These are phyloP conservation scores for Ceratina australensis DNA, from an alignment of 1,140 invertebrate species.

Conservation along the genomic window DNA sequence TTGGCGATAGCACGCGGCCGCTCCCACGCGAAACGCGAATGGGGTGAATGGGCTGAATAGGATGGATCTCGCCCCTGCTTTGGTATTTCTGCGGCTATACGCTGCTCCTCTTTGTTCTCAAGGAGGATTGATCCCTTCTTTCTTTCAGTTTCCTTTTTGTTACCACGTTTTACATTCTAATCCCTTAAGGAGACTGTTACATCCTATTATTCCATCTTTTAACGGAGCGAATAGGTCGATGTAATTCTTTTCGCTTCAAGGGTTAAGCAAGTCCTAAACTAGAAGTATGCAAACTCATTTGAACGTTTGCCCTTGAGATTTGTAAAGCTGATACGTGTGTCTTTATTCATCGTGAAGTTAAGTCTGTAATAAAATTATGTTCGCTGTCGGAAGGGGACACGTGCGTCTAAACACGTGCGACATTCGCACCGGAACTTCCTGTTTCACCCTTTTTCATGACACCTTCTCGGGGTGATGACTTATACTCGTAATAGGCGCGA, in stretches of 20 bases:
- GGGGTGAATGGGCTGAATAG: conserved; percentile 12
- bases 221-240: no score
- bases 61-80: background rate
- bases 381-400: background rate
- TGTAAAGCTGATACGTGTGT: no score
- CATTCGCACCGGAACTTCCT: conserved; percentile 8
- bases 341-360: no score
- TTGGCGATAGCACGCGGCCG: conserved; percentile 67
- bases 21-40: conserved; percentile 63
- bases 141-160: background rate
- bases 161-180: background rate
- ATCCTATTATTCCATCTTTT: no score
- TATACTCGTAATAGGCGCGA: conserved; percentile 53
- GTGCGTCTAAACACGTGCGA: conserved; percentile 33
- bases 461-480: conserved; percentile 56
- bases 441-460: conserved; percentile 45
- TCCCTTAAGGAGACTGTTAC: background rate
- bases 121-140: background rate
- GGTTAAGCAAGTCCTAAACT: no score
- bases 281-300: no score
- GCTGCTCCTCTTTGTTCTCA: background rate
- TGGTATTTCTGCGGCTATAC: background rate
- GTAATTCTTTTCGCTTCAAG: no score
- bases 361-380: background rate
- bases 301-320: no score